A percentile compares a stretch with the other conserved stretches of the same genome.
phyloP scores from a whole-genome alignment of 2,113 vertebrate species.

The Mesoclemmys tuberculata region DNA sequence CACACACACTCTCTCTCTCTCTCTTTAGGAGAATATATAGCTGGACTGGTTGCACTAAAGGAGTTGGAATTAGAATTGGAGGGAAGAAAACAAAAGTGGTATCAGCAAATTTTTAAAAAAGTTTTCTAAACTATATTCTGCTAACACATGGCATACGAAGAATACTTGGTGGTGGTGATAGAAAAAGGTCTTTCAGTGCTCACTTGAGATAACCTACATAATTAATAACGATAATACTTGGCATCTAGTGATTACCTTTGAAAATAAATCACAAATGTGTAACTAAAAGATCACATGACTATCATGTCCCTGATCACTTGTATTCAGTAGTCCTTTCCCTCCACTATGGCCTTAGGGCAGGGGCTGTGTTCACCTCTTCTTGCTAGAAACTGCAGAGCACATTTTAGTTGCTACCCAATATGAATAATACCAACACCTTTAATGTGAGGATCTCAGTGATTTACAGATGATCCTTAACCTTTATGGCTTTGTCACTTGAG shows the following conservation, averaged over 20 bases:
- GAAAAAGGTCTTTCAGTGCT: not conserved
- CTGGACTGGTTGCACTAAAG: not conserved
- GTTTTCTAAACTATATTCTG: not conserved
- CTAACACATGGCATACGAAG: not conserved
- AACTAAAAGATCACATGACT: not conserved
- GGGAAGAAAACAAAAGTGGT: not conserved
- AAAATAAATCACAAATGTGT: not conserved
- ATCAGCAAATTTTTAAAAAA: not conserved
- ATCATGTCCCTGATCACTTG: not conserved
- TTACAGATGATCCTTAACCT: not conserved
- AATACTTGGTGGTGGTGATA: not conserved
- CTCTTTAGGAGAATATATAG: not conserved
- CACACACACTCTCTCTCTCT: too few species aligned
- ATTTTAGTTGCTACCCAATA: not conserved
- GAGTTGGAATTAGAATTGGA: not conserved
- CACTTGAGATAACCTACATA: not conserved
- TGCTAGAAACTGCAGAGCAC: not conserved
- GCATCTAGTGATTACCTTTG: not conserved
- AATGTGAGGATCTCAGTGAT: not conserved
- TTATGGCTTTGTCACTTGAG: not conserved
- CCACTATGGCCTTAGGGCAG: not conserved
- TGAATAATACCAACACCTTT: not conserved
- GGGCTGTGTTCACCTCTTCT: not conserved
- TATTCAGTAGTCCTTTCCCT: not conserved
- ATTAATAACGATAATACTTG: not conserved